A percentile compares a stretch with the other conserved stretches of the same genome.
These are phyloP conservation scores for Cheilosia pagana DNA, from an alignment of 2,888 invertebrate genomes.

Conservation along the genomic window DNA sequence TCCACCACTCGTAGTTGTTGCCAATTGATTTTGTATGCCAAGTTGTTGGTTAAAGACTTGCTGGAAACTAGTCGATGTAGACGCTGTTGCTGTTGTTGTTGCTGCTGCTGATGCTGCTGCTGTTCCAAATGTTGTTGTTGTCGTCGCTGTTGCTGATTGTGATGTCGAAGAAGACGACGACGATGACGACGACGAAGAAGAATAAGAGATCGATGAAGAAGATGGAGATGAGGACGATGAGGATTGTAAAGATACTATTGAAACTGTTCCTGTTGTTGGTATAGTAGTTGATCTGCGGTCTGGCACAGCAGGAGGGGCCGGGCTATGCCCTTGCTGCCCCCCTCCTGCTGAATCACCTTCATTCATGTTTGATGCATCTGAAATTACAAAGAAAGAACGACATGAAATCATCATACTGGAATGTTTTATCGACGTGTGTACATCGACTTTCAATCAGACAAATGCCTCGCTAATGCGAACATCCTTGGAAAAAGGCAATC, in stretches of 20 bases:
- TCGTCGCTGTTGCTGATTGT: constrained; percentile 36
- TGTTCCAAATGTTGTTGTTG: constrained; percentile 58
- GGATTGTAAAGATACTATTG: constrained; percentile 69
- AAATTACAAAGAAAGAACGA: constrained; percentile 70
- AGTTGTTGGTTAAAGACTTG: constrained; percentile 78
- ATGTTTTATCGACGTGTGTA: neutral
- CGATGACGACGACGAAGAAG: constrained; percentile 36
- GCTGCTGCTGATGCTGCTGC: constrained; percentile 56
- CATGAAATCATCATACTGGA: neutral
- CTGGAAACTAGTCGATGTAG: constrained; percentile 76
- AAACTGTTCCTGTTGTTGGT: constrained; percentile 76
- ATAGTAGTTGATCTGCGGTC: constrained; percentile 83
- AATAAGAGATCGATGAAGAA: constrained; percentile 58
- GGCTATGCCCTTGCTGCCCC: constrained; percentile 84
- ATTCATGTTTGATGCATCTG: constrained; percentile 84
- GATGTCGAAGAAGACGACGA: constrained; percentile 55
- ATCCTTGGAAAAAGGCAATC: constrained; percentile 47
- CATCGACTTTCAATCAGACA: constrained; percentile 59
- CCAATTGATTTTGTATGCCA: constrained; percentile 75
- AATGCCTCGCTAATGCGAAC: constrained; percentile 76
- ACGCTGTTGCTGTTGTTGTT: constrained; percentile 52
- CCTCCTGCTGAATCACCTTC: constrained; percentile 84
- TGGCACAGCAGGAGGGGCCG: constrained; percentile 84
- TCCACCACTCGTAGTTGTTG: constrained; percentile 76
- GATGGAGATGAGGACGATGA: constrained; percentile 60